Base-by-base conservation (phyloP, 92 coral and sea anemone species). In the Scolanthus callimorphus region DNA sequence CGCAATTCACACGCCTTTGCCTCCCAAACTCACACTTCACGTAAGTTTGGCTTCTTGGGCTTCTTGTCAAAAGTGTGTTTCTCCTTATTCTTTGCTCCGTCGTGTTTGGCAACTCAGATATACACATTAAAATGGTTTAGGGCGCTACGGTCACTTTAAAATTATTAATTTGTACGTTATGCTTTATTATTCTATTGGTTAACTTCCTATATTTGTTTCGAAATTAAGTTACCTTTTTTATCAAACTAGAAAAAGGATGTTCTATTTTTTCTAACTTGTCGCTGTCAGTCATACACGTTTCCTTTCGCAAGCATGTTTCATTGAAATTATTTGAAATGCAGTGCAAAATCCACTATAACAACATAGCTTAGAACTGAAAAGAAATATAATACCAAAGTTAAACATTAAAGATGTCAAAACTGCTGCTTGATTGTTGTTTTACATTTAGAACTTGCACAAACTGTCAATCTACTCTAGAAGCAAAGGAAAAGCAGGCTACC, bases 1-100 rank as follows among this genome's bases (percentile, higher is more conserved):
- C 55, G 95, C 98, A 50, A 88, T 92, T 51, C 98, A 92, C 28
- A 72, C 81, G 27, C 96, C 96, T 24, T 77, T 90, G 67, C 98
- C 98, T 29, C 67, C 98, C 12, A 92, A 88, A 79, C 70, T 92
- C 31, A 92, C 95, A 4, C 74, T 88, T 23, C 90, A 89, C 45
- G 96, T 92, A 60, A 73, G 88, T 73, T 26, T 17, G 26, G 41
- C 15, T 34, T 6, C 15, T 6, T 15, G 15, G 8, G 6, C 8
- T 6, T 34, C 6, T 6, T 6, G 6, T 6, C 41, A 6, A 15
- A 34, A 34, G 6, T 15, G 6, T 34, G 6, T 34, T 34, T 34
- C 6, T 63, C 48, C 21, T 20, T 9, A 25, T 55, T 65, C n/a
- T 59, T 9, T 24, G 9, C 10, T 23, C 22, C n/a, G 31, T 49